A percentile compares a stretch with the other conserved stretches of the same genome.
These are phyloP conservation scores for Tinamus guttatus DNA, from an alignment of 2,113 vertebrate genomes.

Conservation along the genomic window DNA sequence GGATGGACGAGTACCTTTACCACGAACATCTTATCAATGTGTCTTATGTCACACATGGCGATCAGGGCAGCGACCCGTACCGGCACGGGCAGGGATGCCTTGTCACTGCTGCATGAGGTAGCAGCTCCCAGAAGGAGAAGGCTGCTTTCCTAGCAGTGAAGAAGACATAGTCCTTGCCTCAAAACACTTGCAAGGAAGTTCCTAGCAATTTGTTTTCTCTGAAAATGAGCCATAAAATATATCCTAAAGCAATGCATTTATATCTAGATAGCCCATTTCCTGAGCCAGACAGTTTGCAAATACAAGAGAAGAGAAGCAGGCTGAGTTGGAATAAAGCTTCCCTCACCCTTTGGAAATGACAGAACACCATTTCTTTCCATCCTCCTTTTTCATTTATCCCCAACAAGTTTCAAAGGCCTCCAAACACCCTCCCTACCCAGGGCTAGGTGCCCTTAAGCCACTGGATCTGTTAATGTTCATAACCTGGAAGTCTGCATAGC, in stretches of 20 bases:
- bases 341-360: background rate
- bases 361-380: background rate
- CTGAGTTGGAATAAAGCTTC: background rate
- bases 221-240: background rate
- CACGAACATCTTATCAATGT: background rate
- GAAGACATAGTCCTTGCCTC: background rate
- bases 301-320: background rate
- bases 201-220: background rate
- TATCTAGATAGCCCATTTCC: background rate
- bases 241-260: background rate
- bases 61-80: background rate
- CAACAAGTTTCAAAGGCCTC: background rate
- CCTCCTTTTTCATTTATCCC: background rate
- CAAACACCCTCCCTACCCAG: background rate
- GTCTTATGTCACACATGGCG: background rate
- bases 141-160: background rate
- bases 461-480: background rate
- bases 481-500: background rate
- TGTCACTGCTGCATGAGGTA: background rate
- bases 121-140: background rate
- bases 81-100: background rate
- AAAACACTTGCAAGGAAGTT: background rate
- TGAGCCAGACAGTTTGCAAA: background rate
- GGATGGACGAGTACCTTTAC: background rate
- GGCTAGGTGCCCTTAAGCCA: background rate